Conservation (phyloP, 2,797 vertebrate genomes). For the Lepidocolaptes lacrymiger region DNA sequence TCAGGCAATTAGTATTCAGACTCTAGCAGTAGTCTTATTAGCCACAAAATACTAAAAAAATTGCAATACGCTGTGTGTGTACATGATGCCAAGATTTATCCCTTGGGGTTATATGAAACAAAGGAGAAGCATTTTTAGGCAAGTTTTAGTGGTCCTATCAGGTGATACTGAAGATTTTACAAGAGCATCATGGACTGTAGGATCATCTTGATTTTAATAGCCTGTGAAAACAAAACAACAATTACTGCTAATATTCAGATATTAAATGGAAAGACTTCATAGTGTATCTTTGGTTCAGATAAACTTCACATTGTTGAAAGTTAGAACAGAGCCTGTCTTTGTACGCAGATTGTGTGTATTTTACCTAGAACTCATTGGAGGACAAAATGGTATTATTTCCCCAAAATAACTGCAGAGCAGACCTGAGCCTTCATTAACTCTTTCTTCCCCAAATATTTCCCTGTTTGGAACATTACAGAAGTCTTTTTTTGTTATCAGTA, state of each 20-base stretch:
- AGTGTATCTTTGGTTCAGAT: background rate
- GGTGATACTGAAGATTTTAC: background rate
- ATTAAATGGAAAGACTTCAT: background rate
- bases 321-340: background rate
- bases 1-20: conserved; percentile 28
- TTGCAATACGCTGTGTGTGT: background rate
- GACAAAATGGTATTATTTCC: background rate
- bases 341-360: background rate
- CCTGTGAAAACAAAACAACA: background rate
- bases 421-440: background rate
- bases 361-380: background rate
- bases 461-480: background rate
- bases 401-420: background rate
- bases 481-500: background rate
- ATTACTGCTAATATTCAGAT: background rate
- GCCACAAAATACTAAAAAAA: background rate
- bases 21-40: background rate
- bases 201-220: background rate
- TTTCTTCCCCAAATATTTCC: background rate
- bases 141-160: background rate
- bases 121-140: background rate
- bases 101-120: background rate
- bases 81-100: background rate
- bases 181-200: background rate
- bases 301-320: background rate